phyloP scores from a whole-genome alignment of 2,888 invertebrate species.

The Busseola fusca region DNA sequence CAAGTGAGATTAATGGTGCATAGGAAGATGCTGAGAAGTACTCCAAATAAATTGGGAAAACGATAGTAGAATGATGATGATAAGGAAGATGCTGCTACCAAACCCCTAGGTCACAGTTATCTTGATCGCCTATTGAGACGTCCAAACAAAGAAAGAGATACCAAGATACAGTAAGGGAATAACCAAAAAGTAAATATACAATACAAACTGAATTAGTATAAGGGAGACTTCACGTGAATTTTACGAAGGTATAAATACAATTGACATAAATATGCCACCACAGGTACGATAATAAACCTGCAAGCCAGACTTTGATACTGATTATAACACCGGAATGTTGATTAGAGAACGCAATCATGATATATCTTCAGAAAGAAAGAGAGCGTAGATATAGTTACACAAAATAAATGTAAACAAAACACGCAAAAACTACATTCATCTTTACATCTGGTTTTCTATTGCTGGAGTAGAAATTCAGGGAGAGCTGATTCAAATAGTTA shows the following conservation, averaged over 20 bases:
- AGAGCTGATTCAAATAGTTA: not conserved
- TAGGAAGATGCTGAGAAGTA: not conserved
- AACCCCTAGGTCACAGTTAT: not conserved
- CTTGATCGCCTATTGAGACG: not conserved
- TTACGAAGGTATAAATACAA: slow-evolving; percentile 22
- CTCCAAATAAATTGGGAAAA: not conserved
- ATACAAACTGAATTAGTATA: not conserved
- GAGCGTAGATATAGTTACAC: slow-evolving; percentile 5
- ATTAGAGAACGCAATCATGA: slow-evolving; percentile 34
- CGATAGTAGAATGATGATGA: not conserved
- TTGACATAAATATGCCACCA: slow-evolving; percentile 23
- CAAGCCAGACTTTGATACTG: slow-evolving; percentile 6
- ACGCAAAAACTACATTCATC: slow-evolving; percentile 41
- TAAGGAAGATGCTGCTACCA: not conserved
- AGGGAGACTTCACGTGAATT: slow-evolving; percentile 6
- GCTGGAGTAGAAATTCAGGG: slow-evolving; percentile 1
- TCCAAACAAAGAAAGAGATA: not conserved
- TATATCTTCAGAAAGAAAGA: slow-evolving; percentile 30
- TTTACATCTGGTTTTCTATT: not conserved
- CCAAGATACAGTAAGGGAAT: not conserved
- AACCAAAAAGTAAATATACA: not conserved
- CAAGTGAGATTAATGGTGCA: not conserved
- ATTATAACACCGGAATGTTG: slow-evolving; percentile 34
- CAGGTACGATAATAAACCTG: slow-evolving; percentile 13
- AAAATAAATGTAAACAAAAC: slow-evolving; percentile 3